These are phyloP conservation scores for Tychaedon coryphoeus DNA, from an alignment of 2,113 vertebrate genomes.

Conservation along the genomic window DNA sequence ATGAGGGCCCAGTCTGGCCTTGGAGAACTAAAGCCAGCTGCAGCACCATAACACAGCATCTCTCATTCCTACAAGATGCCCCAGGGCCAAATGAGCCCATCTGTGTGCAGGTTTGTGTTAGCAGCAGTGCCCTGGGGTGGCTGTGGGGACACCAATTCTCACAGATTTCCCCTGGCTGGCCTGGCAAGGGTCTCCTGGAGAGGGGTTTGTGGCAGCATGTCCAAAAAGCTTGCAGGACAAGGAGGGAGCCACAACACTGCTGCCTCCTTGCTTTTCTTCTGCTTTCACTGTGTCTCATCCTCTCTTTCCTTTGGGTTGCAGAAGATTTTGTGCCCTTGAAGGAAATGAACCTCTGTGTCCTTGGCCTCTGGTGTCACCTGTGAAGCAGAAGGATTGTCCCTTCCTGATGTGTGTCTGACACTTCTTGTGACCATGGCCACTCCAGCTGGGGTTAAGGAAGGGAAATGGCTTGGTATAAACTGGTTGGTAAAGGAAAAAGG, in stretches of 20 bases:
- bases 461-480: background rate
- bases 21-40: background rate
- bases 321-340: background rate
- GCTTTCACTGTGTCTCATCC: background rate
- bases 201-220: background rate
- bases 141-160: background rate
- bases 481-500: background rate
- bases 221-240: accelerated
- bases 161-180: background rate
- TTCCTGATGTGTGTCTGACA: accelerated
- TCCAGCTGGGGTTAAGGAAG: background rate
- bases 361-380: background rate
- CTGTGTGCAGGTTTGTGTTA: background rate
- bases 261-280: background rate
- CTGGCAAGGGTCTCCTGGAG: background rate
- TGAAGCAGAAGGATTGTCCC: background rate
- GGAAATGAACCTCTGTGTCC: background rate
- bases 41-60: background rate
- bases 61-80: accelerated
- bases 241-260: background rate
- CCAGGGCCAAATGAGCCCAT: background rate
- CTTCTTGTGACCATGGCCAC: background rate
- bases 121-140: background rate
- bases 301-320: background rate
- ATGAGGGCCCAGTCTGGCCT: background rate